Base-by-base conservation (phyloP, 2,888 invertebrate species). In the Halictus quadricinctus region DNA sequence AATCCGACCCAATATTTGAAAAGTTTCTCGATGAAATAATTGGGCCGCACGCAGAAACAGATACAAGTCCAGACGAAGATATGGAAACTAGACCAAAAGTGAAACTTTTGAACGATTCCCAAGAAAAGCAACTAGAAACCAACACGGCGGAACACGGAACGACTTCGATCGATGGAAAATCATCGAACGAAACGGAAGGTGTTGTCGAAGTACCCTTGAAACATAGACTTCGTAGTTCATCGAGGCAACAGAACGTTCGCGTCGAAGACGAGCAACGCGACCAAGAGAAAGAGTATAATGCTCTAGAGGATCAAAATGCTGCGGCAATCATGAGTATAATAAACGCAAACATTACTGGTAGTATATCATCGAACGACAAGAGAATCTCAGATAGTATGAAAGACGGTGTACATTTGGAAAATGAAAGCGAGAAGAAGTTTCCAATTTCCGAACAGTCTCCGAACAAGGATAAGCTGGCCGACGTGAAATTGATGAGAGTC, bases 1-100 rank as follows among this genome's bases (percentile, higher is more conserved):
- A 95, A 87, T 92, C 94, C 46, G 96, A 96, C 93, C 96, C 96
- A 2, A 92, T 95, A 48, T 95, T 96, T 90, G 95, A 95, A 83
- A 93, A 95, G 80, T 93, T 96, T 84, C 88, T 96, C 6, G 93
- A 94, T 46, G 95, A 95, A 83, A 94, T 95, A 36, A 94, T 95
- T 43, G 88, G 89, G 0, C 83, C 87, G 0, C 10, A 86, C 7
- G 60, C 5, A 10, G 93, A 93, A 73, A 90, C 90, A 0, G 94
- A 94, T 50, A 92, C 92, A 29, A 93, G 93, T 83, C 93, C 92
- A 3, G 93, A 93, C 66, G 93, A 93, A 64, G 93, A 93, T 60
- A 83, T 80, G 5, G 91, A 92, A 80, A n/a, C 69, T 7, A 91
- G 81, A 72, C 46, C 48, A 13, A 80, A 84, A 25, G 21, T 76